Percentiles rank a stretch among this genome's conserved stretches.
Evolutionary conservation across 2,888 invertebrate species (phyloP).

Genomic region (Glomeris marginata): DNA sequence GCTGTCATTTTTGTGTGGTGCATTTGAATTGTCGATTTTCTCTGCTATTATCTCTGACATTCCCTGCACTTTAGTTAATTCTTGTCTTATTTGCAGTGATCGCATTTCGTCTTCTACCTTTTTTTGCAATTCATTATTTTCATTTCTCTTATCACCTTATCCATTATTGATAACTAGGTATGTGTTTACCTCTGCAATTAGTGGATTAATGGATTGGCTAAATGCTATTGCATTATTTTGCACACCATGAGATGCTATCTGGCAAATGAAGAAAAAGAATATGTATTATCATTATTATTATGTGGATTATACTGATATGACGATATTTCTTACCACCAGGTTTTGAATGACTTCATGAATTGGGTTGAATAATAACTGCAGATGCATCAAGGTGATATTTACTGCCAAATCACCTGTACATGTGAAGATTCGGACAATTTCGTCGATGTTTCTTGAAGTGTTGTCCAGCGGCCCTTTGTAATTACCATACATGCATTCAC

Average conservation of each 20-base stretch:
- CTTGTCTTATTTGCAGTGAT: background rate
- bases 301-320: background rate
- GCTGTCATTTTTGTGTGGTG: background rate
- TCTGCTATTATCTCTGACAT: background rate
- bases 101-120: too few species aligned
- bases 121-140: background rate
- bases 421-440: constrained; percentile 6
- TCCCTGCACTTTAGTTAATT: background rate
- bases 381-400: constrained; percentile 5
- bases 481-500: background rate
- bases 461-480: constrained; percentile 7
- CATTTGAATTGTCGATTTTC: background rate
- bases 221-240: constrained; percentile 5
- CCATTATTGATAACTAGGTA: background rate
- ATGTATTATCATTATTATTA: background rate
- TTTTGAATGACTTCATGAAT: constrained; percentile 8
- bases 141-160: background rate
- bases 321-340: background rate
- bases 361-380: constrained; percentile 9
- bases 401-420: constrained; percentile 10
- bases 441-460: constrained; percentile 9
- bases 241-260: constrained; percentile 8
- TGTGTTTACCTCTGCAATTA: background rate
- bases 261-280: background rate
- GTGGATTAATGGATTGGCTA: constrained; percentile 5